phyloP scores from a whole-genome alignment of 2,113 vertebrate genomes.

The Lota lota region DNA sequence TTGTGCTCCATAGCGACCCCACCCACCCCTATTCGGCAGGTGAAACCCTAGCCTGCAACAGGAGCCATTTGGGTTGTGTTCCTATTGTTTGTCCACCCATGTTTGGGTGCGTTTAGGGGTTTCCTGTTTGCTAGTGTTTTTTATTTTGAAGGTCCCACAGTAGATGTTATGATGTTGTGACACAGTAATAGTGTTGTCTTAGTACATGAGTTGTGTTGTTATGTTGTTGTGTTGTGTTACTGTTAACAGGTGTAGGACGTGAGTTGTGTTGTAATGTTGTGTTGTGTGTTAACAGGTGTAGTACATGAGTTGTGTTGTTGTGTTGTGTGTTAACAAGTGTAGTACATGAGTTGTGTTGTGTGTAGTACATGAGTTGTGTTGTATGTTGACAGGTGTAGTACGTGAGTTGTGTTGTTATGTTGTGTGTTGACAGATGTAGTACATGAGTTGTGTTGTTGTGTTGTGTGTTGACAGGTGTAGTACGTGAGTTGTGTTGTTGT shows the following conservation, averaged over 20 bases:
- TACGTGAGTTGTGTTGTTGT: background rate
- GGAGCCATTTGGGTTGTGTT: conserved; percentile 35
- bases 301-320: background rate
- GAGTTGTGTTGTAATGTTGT: background rate
- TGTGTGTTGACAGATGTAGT: background rate
- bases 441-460: too few relatives aligned
- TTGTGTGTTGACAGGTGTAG: background rate
- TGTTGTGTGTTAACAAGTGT: background rate
- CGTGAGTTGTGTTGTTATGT: too few relatives aligned
- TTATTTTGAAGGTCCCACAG: background rate
- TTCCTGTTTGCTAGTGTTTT: background rate
- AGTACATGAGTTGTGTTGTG: background rate
- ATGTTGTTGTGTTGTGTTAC: too few relatives aligned
- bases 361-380: background rate
- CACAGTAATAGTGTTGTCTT: background rate
- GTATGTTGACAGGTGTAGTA: background rate
- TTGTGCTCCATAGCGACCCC: conserved; percentile 47
- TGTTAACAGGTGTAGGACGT: background rate
- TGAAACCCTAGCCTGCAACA: conserved; percentile 53
- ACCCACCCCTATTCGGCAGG: conserved; percentile 19
- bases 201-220: too few relatives aligned
- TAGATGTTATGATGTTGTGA: background rate
- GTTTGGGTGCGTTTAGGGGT: conserved; percentile 24
- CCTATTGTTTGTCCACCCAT: conserved; percentile 18
- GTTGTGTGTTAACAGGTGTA: background rate